Evolutionary conservation across 2,888 invertebrate genomes (phyloP).

Genomic region (Tenthredo scrophulariae): DNA sequence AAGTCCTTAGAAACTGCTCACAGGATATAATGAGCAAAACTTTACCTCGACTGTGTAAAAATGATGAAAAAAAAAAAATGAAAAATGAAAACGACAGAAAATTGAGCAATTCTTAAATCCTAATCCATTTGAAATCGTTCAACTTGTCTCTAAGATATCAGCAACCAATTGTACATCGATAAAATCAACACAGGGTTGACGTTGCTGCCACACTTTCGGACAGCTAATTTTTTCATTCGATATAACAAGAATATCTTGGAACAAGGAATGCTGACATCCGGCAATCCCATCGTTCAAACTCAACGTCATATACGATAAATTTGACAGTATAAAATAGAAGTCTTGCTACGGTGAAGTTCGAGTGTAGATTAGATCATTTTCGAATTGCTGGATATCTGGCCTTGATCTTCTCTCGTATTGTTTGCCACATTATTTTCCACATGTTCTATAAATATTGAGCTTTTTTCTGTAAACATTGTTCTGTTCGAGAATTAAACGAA

Average conservation of each 20-base stretch:
- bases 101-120: neutral
- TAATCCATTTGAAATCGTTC: neutral
- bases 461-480: neutral
- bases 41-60: neutral
- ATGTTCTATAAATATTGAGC: neutral
- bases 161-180: neutral
- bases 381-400: neutral
- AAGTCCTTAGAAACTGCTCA: neutral
- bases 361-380: neutral
- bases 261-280: neutral
- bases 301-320: neutral
- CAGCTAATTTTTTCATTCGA: neutral
- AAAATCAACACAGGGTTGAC: neutral
- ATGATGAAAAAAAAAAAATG: too few species aligned
- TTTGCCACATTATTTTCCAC: neutral
- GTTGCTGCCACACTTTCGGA: too few species aligned
- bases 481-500: neutral
- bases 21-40: neutral
- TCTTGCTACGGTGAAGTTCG: neutral
- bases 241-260: neutral
- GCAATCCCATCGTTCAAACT: neutral
- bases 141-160: neutral
- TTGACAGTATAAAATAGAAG: neutral
- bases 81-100: neutral
- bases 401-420: neutral